Evolutionary conservation across 64 coral and sea anemone genomes (phyloP), one percentile per base, ranked within the genome.

Genomic region (Astreopora myriophthalma): DNA sequence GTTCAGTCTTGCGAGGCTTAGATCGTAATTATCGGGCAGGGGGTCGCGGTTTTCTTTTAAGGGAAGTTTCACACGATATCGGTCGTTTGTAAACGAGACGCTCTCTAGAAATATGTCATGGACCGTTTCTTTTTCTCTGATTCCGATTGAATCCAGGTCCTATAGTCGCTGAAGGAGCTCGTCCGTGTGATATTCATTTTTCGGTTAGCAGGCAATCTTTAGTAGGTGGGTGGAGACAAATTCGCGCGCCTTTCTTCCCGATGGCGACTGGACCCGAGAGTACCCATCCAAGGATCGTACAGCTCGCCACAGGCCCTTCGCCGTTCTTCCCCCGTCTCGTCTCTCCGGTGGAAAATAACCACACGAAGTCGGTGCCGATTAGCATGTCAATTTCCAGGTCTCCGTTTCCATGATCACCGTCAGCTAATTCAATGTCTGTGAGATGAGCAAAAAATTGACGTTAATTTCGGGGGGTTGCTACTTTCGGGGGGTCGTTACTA

Each of bases 111-210:
- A 30, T 29, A 11, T 1, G 40, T 85, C 71, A 86, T 92, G 80
- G 13, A 92, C 90, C 13, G 90, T 62, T 35, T 75, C 80, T 76
- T 39, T 86, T 20, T 84, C 76, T 85, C 39, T 85, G 35, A 92
- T 92, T 76, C 90, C 90, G 35, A 76, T 76, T 19, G 71, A 68
- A 8, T 93, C 84, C 3, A 93, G 48, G n/a, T 93, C 84, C 84
- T 73, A 93, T 26, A 93, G 23, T 34, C 52, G 29, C 22, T 79
- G 36, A 24, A 93, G 83, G 12, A 87, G 57, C 48, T 72, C 19
- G 14, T 92, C 69, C 48, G 37, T 81, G 20, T 27, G 19, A 30
- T 63, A 14, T 88, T 36, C 84, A 0, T 87, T 51, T 55, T 80
- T 16, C 0, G 49, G 17, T 74, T 80, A 30, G 5, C 20, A 24